Conservation (phyloP, 2,888 invertebrate genomes). For the Axea sp. region DNA sequence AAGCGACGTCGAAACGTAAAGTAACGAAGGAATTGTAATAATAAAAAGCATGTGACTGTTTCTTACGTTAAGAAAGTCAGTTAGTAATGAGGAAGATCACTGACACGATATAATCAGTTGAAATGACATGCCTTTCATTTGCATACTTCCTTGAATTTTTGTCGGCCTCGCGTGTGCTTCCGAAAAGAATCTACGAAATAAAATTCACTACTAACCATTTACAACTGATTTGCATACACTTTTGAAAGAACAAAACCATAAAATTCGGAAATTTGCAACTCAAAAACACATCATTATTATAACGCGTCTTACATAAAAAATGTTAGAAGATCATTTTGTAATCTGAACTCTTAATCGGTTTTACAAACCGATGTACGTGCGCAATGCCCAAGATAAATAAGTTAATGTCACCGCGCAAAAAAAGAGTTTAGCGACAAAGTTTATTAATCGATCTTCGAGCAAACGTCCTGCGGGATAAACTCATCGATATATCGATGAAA, state of each 20-base stretch:
- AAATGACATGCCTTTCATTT: constrained; percentile 57
- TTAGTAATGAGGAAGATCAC: constrained; percentile 58
- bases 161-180: constrained; percentile 44
- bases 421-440: too few species aligned
- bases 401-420: too few species aligned
- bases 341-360: constrained; percentile 16
- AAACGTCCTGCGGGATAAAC: too few species aligned
- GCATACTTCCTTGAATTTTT: constrained; percentile 60
- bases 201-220: constrained; percentile 40
- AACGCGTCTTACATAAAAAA: constrained; percentile 26
- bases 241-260: constrained; percentile 18
- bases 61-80: constrained; percentile 34
- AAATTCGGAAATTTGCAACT: constrained; percentile 29
- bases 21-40: constrained; percentile 48
- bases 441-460: too few species aligned
- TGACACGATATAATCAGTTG: constrained; percentile 56
- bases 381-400: not conserved
- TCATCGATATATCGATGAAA: too few species aligned
- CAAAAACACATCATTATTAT: constrained; percentile 29
- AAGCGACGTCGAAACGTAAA: constrained; percentile 19
- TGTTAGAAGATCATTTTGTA: constrained; percentile 26
- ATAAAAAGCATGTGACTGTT: constrained; percentile 52
- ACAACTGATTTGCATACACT: constrained; percentile 49
- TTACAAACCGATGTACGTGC: not conserved
- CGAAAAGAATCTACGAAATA: constrained; percentile 52